Evolutionary conservation across 2,797 vertebrate genomes (phyloP).

Genomic region (Acropternis orthonyx): DNA sequence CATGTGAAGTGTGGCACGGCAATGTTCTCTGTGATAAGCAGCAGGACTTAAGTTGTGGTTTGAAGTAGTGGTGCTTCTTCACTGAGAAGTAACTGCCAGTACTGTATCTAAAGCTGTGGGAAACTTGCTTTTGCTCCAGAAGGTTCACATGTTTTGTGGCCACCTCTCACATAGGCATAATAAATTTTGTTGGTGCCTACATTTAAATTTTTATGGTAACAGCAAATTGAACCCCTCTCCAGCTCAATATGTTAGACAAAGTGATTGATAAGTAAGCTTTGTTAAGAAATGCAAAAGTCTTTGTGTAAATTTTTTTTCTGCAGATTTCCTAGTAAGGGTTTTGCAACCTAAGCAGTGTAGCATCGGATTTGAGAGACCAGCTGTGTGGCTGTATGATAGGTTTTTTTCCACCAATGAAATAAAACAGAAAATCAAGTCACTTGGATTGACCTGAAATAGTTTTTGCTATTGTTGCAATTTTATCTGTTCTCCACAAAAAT

Average conservation of each 20-base stretch:
- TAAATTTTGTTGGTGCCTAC: not conserved
- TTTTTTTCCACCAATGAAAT: not conserved
- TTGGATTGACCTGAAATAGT: not conserved
- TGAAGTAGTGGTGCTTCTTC: not conserved
- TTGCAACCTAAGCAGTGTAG: not conserved
- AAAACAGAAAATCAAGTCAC: not conserved
- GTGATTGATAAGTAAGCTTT: not conserved
- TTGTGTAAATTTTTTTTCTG: not conserved
- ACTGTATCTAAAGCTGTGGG: not conserved
- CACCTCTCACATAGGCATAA: accelerated
- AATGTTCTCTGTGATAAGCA: not conserved
- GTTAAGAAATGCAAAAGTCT: not conserved
- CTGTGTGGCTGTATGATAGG: not conserved
- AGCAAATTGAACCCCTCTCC: not conserved
- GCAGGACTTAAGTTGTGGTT: not conserved
- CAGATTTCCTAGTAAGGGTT: not conserved
- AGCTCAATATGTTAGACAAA: not conserved
- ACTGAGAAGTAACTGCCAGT: not conserved
- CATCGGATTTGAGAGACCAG: not conserved
- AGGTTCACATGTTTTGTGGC: not conserved
- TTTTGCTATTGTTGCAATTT: not conserved
- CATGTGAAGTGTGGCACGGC: not conserved
- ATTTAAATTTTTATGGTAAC: not conserved
- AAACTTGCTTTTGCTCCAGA: not conserved
- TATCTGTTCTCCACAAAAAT: not conserved